These are phyloP conservation scores for Plecturocebus donacophilus DNA, from an alignment of 2,113 vertebrate species.

Conservation along the genomic window DNA sequence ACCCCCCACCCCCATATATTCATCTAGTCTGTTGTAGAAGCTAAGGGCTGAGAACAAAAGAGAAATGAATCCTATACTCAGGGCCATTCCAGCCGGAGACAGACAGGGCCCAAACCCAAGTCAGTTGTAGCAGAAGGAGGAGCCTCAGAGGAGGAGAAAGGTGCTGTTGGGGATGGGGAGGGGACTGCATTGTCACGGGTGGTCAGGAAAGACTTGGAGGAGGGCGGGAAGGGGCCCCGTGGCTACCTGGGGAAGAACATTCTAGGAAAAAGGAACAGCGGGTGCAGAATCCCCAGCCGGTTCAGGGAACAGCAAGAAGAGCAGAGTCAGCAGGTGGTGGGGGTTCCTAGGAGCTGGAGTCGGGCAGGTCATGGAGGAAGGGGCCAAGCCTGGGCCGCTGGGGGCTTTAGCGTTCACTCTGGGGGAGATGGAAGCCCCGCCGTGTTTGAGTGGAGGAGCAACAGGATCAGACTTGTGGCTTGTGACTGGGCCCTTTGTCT, in stretches of 20 bases:
- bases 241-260: neutral
- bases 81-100: accelerated
- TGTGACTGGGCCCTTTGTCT: neutral
- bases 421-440: neutral
- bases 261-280: neutral
- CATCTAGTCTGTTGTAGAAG: too few relatives aligned
- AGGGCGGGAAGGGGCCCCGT: neutral
- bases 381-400: accelerated
- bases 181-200: neutral
- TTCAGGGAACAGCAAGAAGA: too few relatives aligned
- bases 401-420: accelerated
- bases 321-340: neutral
- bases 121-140: accelerated
- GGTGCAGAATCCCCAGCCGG: neutral
- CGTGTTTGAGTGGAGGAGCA: neutral
- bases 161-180: accelerated
- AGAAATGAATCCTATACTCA: neutral
- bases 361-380: neutral
- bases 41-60: neutral
- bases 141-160: accelerated
- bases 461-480: neutral
- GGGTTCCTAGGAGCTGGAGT: neutral
- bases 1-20: too few relatives aligned
- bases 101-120: neutral
- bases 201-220: neutral